These are phyloP conservation scores for Tupaia tana DNA, from an alignment of 2,113 vertebrate species.

Conservation along the genomic window DNA sequence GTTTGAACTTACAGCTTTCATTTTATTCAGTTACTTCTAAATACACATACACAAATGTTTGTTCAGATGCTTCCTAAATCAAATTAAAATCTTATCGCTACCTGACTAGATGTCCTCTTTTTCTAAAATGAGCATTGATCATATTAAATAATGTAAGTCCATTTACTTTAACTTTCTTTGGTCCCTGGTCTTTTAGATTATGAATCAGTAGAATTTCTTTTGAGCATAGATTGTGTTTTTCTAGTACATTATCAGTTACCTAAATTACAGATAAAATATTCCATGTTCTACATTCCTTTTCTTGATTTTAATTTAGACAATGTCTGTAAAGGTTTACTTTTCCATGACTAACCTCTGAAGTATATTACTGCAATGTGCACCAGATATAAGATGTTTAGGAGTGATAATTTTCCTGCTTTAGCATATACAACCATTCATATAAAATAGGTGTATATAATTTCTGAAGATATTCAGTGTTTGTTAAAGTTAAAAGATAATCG, in stretches of 20 bases:
- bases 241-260: background rate
- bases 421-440: background rate
- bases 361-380: background rate
- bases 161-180: constrained; percentile 24
- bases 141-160: background rate
- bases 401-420: background rate
- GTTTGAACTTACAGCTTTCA: background rate
- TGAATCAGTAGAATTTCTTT: constrained; percentile 34
- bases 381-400: background rate
- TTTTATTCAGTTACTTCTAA: constrained; percentile 26
- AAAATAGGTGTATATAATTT: background rate
- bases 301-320: constrained; percentile 33
- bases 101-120: background rate
- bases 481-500: constrained; percentile 3
- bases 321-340: background rate
- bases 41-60: background rate
- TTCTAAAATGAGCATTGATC: constrained; percentile 26
- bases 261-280: constrained; percentile 23
- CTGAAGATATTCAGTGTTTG: background rate
- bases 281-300: constrained; percentile 18
- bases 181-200: background rate
- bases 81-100: background rate
- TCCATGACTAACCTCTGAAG: background rate
- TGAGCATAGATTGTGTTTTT: background rate
- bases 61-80: background rate